Evolutionary conservation across 2,888 invertebrate genomes (phyloP).

Genomic region (Parascotia fuliginaria): DNA sequence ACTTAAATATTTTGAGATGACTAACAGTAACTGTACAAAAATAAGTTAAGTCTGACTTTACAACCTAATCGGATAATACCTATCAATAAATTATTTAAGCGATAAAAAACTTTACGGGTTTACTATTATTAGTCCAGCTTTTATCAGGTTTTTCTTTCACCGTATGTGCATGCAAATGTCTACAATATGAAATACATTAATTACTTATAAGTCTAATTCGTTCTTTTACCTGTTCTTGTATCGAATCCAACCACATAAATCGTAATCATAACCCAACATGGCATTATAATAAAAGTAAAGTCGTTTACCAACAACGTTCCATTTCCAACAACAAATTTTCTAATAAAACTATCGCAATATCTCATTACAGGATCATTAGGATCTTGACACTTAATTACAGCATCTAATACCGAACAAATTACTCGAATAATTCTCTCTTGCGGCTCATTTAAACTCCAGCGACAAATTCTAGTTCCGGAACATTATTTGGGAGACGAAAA

Average conservation of each 20-base stretch:
- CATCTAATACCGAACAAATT: slow-evolving; percentile 52
- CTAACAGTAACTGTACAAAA: too few species aligned
- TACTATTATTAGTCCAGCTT: too few species aligned
- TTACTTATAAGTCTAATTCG: too few species aligned
- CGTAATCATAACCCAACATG: neutral
- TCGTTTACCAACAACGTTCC: neutral
- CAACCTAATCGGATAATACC: too few species aligned
- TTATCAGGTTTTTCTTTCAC: too few species aligned
- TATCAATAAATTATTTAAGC: too few species aligned
- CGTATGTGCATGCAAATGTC: too few species aligned
- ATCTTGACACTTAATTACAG: slow-evolving; percentile 42
- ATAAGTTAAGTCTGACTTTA: too few species aligned
- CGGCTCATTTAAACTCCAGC: slow-evolving; percentile 58
- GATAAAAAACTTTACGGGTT: too few species aligned
- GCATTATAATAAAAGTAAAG: neutral
- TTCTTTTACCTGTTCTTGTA: too few species aligned
- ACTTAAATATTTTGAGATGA: neutral
- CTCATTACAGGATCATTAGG: slow-evolving; percentile 30
- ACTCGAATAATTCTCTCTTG: slow-evolving; percentile 55
- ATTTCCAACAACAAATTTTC: slow-evolving; percentile 13
- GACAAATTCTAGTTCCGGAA: slow-evolving; percentile 48
- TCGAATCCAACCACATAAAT: neutral
- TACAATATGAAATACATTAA: too few species aligned
- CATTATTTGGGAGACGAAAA: slow-evolving; percentile 37
- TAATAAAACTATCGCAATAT: slow-evolving; percentile 16